phyloP scores from a whole-genome alignment of 2,888 invertebrate species.

The Caenorhabditis wallacei region DNA sequence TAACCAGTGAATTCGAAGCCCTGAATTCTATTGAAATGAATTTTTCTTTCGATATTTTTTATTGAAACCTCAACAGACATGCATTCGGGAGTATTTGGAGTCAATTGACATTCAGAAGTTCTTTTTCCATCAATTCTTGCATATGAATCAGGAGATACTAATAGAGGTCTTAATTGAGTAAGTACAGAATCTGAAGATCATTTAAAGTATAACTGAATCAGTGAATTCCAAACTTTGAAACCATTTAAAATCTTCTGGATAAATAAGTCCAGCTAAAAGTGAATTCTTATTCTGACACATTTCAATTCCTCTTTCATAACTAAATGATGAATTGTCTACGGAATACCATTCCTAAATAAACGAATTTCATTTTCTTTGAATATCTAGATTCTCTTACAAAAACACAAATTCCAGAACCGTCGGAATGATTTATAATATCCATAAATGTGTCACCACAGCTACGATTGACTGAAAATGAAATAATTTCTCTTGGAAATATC shows the following conservation, averaged over 20 bases:
- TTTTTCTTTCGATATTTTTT: background rate
- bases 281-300: background rate
- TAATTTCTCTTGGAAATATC: background rate
- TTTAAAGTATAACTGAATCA: background rate
- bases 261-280: background rate
- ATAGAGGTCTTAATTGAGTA: background rate
- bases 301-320: background rate
- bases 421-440: constrained; percentile 11
- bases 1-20: constrained; percentile 21
- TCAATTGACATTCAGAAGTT: background rate
- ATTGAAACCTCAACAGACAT: constrained; percentile 13
- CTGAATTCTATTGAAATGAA: constrained; percentile 13
- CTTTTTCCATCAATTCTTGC: constrained; percentile 33
- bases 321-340: background rate
- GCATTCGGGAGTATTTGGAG: constrained; percentile 26
- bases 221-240: constrained; percentile 3
- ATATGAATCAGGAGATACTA: background rate
- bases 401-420: constrained; percentile 15
- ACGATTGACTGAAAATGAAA: constrained; percentile 13
- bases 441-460: constrained; percentile 10
- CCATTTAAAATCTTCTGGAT: constrained; percentile 34
- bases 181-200: background rate
- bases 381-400: background rate
- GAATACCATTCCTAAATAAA: constrained; percentile 17
- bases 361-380: no score